phyloP scores from a whole-genome alignment of 2,888 invertebrate species.

The Chrysopilus asiliformis region DNA sequence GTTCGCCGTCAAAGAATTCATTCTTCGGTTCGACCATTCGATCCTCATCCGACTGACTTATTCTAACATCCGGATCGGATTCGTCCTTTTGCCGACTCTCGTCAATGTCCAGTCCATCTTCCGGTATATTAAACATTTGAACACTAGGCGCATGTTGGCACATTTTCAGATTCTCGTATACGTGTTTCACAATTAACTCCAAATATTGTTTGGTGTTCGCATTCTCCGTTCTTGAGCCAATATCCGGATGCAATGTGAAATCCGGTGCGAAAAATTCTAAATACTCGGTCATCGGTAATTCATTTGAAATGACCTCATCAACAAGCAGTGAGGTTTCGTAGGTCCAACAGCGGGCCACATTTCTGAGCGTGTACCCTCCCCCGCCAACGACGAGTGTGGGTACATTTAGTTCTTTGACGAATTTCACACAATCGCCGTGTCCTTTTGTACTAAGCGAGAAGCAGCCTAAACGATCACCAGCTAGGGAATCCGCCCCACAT shows the following conservation, averaged over 20 bases:
- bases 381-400: slow-evolving; percentile 82
- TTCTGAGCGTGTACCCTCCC: slow-evolving; percentile 80
- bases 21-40: slow-evolving; percentile 70
- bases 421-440: slow-evolving; percentile 95
- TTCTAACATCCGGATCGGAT: slow-evolving; percentile 67
- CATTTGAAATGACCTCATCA: slow-evolving; percentile 86
- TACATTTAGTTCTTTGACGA: slow-evolving; percentile 81
- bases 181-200: slow-evolving; percentile 77
- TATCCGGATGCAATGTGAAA: slow-evolving; percentile 89
- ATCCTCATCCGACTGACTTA: slow-evolving; percentile 65
- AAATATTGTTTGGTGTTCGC: slow-evolving; percentile 92
- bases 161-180: slow-evolving; percentile 87
- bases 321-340: slow-evolving; percentile 92
- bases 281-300: slow-evolving; percentile 91
- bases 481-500: slow-evolving; percentile 96
- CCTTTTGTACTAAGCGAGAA: slow-evolving; percentile 91
- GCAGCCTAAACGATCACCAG: slow-evolving; percentile 87
- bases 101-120: slow-evolving; percentile 60
- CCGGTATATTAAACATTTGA: slow-evolving; percentile 92
- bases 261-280: slow-evolving; percentile 96
- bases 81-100: slow-evolving; percentile 56
- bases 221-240: slow-evolving; percentile 75
- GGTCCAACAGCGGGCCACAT: slow-evolving; percentile 98
- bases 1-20: slow-evolving; percentile 83
- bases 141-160: slow-evolving; percentile 89